Evolutionary conservation across 2,113 vertebrate species (phyloP).

Genomic region (Microcebus ravelobensis): DNA sequence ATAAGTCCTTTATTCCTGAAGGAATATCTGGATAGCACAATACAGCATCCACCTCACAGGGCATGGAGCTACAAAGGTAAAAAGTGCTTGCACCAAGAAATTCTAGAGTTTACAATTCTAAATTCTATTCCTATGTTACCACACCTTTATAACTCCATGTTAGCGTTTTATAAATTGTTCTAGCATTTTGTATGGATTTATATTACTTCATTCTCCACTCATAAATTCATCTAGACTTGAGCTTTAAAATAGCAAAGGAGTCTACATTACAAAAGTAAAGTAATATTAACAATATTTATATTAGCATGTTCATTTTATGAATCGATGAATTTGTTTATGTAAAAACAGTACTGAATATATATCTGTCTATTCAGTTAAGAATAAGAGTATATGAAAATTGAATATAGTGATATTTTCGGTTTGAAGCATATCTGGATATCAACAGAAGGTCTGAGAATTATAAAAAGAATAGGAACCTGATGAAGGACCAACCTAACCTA

Average conservation of each 20-base stretch:
- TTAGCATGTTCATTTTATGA: background rate
- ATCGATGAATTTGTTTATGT: background rate
- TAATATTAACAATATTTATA: background rate
- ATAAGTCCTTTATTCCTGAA: background rate
- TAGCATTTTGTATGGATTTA: background rate
- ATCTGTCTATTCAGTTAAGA: background rate
- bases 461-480: background rate
- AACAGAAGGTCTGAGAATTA: background rate
- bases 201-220: background rate
- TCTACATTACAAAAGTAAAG: background rate
- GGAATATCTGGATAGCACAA: background rate
- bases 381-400: background rate
- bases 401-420: background rate
- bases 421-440: background rate
- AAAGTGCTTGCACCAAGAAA: background rate
- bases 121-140: background rate
- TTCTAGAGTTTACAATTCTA: background rate
- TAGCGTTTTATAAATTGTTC: background rate
- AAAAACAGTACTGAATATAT: background rate
- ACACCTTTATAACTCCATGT: background rate
- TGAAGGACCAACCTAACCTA: background rate
- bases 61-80: background rate
- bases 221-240: background rate
- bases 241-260: background rate
- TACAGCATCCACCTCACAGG: rapidly evolving